Evolutionary conservation across 2,797 vertebrate genomes (phyloP), one percentile per base, ranked within the genome.

Genomic region (Furcifer pardalis): DNA sequence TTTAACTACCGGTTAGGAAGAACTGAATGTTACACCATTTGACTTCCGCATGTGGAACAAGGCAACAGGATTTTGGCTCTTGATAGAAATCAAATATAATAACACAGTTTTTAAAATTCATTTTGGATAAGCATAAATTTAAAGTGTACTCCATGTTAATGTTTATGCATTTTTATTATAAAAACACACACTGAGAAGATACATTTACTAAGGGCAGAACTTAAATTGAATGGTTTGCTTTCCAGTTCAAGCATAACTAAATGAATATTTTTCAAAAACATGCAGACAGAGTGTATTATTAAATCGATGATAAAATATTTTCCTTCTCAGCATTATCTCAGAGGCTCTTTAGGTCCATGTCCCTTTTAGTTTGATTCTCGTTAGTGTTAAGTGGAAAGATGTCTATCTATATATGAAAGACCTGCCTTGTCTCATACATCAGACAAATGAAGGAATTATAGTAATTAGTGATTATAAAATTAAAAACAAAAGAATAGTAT

Each of bases 111-210:
- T 49, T 32, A 17, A 25, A 25, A 27, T 65, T 27, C 44, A n/a
- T 19, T 63, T 63, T 62, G 72, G 86, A 71, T 62, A 0, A 86
- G 84, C 79, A 65, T n/a, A 79, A 84, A 77, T 77, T 87, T n/a
- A 56, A 52, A 49, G 21, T 23, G 23, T 60, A 82, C 19, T 40
- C 49, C 62, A 84, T 74, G 37, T 73, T 66, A 88, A 78, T 9
- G 72, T 44, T 25, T 60, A 30, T 21, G 37, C 8, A 30, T 12
- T 19, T 87, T 82, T 88, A 15, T 49, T 79, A 59, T 49, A 49
- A 49, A 49, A 49, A 84, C n/a, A 42, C n/a, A 90, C 89, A 74
- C 75, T 92, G 75, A 81, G 37, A 69, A 62, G 71, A 17, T 77
- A 46, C 72, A 85, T 79, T n/a, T 46, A 76, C 62, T 15, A 66